A percentile compares a stretch with the other conserved stretches of the same genome.
Evolutionary conservation across 1,140 invertebrate species (phyloP).

Genomic region (Ips nitidus): DNA sequence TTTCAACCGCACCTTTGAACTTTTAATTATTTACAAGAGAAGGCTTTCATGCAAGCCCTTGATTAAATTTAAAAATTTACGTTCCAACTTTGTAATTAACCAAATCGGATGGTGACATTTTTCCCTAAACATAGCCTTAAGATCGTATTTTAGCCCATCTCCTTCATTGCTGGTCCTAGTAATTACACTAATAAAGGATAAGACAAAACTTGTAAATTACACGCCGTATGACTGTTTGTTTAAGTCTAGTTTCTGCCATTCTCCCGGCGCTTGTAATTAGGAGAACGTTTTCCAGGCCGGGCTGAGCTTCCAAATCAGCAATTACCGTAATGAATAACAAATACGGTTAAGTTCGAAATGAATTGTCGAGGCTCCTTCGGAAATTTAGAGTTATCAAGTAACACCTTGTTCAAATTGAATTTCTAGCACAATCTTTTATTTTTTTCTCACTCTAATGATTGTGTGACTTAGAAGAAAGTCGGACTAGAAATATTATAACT

Average conservation of each 20-base stretch:
- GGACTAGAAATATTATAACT: too few relatives aligned
- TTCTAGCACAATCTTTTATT: too few relatives aligned
- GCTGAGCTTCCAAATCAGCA: slow-evolving; percentile 2
- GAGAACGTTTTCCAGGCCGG: not conserved
- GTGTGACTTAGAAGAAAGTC: too few relatives aligned
- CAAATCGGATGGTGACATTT: not conserved
- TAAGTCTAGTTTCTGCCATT: slow-evolving; percentile 8
- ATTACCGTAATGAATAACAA: slow-evolving; percentile 4
- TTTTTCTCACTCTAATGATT: too few relatives aligned
- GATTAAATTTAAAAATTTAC: slow-evolving; percentile 1
- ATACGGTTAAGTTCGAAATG: not conserved
- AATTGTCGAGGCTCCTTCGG: too few relatives aligned
- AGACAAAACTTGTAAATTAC: slow-evolving; percentile 1
- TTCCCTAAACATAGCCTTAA: too few relatives aligned
- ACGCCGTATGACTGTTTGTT: slow-evolving; percentile 9
- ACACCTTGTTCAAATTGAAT: too few relatives aligned
- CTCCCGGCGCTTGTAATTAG: slow-evolving; percentile 6
- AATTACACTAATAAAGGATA: slow-evolving; percentile 11
- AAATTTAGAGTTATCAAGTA: too few relatives aligned
- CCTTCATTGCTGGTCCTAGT: not conserved
- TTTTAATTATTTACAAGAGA: slow-evolving; percentile 9
- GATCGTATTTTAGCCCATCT: too few relatives aligned
- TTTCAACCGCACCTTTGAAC: not conserved
- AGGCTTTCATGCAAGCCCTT: not conserved
- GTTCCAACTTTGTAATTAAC: not conserved